Evolutionary conservation across 2,888 invertebrate genomes (phyloP).

Genomic region (Falcaria lacertinaria): DNA sequence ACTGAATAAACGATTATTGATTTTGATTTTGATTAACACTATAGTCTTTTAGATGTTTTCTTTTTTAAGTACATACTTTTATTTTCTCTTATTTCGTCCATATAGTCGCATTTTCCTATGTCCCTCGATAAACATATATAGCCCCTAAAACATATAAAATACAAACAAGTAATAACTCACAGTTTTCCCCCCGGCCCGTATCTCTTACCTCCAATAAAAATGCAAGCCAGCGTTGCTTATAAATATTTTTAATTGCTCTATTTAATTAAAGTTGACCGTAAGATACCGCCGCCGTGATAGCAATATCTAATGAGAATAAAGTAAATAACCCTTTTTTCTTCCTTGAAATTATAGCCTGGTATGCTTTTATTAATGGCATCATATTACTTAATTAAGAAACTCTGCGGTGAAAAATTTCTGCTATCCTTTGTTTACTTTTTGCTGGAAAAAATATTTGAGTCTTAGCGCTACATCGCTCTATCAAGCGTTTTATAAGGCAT

Average conservation of each 20-base stretch:
- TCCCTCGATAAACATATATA: too few relatives aligned
- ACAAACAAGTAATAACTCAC: not conserved
- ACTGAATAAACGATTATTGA: too few relatives aligned
- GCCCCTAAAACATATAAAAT: too few relatives aligned
- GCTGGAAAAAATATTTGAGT: too few relatives aligned
- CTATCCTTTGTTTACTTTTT: not conserved
- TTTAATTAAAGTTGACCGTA: slow-evolving; percentile 58
- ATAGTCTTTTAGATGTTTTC: too few relatives aligned
- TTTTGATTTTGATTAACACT: too few relatives aligned
- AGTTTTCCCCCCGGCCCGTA: slow-evolving; percentile 7
- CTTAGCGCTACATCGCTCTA: not conserved
- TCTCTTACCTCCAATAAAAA: slow-evolving; percentile 56
- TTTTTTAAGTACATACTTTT: too few relatives aligned
- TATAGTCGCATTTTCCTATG: too few relatives aligned
- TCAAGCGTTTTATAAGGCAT: not conserved
- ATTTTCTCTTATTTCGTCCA: too few relatives aligned
- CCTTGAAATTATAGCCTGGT: slow-evolving; percentile 5
- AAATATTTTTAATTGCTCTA: slow-evolving; percentile 73
- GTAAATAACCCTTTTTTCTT: slow-evolving; percentile 18
- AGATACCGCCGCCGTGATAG: slow-evolving; percentile 38
- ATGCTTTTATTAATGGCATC: not conserved
- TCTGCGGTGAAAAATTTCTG: not conserved
- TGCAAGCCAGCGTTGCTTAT: slow-evolving; percentile 55
- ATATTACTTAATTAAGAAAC: slow-evolving; percentile 1
- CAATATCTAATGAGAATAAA: slow-evolving; percentile 39